Evolutionary conservation across 2,797 vertebrate species (phyloP), one percentile per base, ranked within the genome.

Genomic region (Danionella dracula): DNA sequence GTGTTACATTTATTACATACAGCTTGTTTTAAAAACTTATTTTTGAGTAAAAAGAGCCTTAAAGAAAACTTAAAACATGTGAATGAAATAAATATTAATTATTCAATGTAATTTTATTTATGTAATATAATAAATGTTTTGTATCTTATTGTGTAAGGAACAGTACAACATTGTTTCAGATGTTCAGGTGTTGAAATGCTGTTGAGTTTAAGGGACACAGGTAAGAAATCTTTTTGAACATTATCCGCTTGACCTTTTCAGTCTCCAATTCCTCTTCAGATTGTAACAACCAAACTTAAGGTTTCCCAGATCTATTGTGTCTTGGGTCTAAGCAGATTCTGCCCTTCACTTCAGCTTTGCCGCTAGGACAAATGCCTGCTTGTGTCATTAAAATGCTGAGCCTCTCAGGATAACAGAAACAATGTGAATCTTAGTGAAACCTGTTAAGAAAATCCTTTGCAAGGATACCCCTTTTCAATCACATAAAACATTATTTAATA

Each of bases 201-300:
- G 55, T 60, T 46, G 27, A 60, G 42, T 66, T 38, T 11, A 46
- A 54, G 13, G 20, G 51, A 55, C 62, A 66, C 19, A 46, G 63
- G 63, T 56, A 40, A 27, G 45, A 66, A 38, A 56, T 56, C 27
- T n/a, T 44, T 11, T 64, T 64, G 23, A 32, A 17, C 34, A 44
- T 64, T 64, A 54, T 66, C 19, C 8, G 12, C 38, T 55, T 66
- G 41, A 66, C 20, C 50, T 66, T 66, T 56, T 37, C 31, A 46
- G 17, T 7, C 45, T 45, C 4, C 6, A 19, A 44, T 35, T 21
- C 11, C 31, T 34, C 27, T 45, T 55, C 4, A 46, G 42, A 10
- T 37, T 15, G 0, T 34, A 55, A 61, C 32, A 61, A 53, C 12
- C 51, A 16, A 51, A 32, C 16, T 62, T 11, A 1, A 15, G 9